Evolutionary conservation across 2,113 vertebrate genomes (phyloP).

Genomic region (Dendropsophus ebraccatus): DNA sequence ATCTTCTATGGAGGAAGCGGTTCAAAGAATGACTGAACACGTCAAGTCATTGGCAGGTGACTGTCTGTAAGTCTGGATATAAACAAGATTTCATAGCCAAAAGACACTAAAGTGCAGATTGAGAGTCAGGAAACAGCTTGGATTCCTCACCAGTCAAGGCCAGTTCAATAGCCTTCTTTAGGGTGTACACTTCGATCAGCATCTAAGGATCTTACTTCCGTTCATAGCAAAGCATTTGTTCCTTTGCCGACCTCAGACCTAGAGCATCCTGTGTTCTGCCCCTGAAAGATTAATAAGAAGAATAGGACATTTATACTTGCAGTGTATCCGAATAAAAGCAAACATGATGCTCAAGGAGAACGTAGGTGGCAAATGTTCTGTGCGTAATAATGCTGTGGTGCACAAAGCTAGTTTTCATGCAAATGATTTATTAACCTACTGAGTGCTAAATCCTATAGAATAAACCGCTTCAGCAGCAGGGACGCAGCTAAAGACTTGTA

Average conservation of each 20-base stretch:
- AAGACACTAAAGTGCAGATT: conserved; percentile 48
- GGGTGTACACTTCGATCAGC: conserved; percentile 61
- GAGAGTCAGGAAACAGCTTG: conserved; percentile 68
- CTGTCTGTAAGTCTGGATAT: conserved; percentile 25
- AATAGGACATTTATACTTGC: conserved; percentile 64
- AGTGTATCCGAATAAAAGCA: conserved; percentile 62
- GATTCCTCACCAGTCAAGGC: conserved; percentile 60
- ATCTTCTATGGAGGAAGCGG: not conserved
- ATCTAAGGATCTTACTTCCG: conserved; percentile 67
- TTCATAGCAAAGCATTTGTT: conserved; percentile 60
- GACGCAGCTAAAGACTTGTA: too few relatives aligned
- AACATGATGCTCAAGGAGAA: conserved; percentile 27
- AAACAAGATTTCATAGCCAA: conserved; percentile 59
- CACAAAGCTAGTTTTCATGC: conserved; percentile 4
- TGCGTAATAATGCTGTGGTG: not conserved
- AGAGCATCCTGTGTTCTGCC: conserved; percentile 67
- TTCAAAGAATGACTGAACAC: conserved; percentile 22
- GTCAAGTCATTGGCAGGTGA: conserved; percentile 30
- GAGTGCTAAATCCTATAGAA: conserved; percentile 2
- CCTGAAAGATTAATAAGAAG: conserved; percentile 56
- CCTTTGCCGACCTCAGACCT: conserved; percentile 66
- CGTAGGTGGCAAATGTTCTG: conserved; percentile 67
- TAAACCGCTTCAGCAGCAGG: not conserved
- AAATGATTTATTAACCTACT: conserved; percentile 15
- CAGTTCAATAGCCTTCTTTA: conserved; percentile 65